Base-by-base conservation (phyloP, 2,113 vertebrate genomes). In the Peucedramus taeniatus region DNA sequence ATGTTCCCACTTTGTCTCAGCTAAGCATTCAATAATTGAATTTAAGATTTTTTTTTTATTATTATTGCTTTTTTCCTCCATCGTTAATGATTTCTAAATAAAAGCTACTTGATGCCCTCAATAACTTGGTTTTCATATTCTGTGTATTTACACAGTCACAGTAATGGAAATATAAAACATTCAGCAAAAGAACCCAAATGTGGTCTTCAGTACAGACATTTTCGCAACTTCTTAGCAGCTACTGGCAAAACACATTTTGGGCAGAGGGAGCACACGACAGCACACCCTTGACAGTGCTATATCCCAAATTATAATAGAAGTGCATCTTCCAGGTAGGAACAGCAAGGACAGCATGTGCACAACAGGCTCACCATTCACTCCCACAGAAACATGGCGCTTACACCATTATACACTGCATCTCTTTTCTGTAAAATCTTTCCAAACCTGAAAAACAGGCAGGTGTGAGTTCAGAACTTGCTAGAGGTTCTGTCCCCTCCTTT, bases 351-450 rank as follows among this genome's bases (percentile, higher is more conserved):
- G 24, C 53, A 27, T 1, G 8, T 2, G 15, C 26, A 30, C 3
- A 7, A 37, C 15, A 26, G 50, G 35, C 35, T 82, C 45, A 3
- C 10, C 11, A 7, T 10, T n/a, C n/a, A 30, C 35, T 26, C 54
- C 28, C 70, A 35, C 44, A 69, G 9, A 65, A 83, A 56, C 20
- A 8, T 0, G 1, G 10, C 6, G 33, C 37, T 77, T 28, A 21
- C 8, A 24, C 15, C n/a, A 26, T 27, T 26, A 18, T 0, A 33
- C 28, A 18, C 39, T 3, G 7, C 19, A 18, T 3, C 12, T 22
- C 13, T 9, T 47, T 26, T 22, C 37, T 26, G 11, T 20, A 61
- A 53, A n/a, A 57, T 9, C n/a, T 65, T 65, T 50, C 19, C 30
- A 20, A 45, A 56, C 3, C 49, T 33, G 14, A 13, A 40, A 33